Conservation (phyloP, 2,113 vertebrate genomes). For the Tympanuchus pallidicinctus region DNA sequence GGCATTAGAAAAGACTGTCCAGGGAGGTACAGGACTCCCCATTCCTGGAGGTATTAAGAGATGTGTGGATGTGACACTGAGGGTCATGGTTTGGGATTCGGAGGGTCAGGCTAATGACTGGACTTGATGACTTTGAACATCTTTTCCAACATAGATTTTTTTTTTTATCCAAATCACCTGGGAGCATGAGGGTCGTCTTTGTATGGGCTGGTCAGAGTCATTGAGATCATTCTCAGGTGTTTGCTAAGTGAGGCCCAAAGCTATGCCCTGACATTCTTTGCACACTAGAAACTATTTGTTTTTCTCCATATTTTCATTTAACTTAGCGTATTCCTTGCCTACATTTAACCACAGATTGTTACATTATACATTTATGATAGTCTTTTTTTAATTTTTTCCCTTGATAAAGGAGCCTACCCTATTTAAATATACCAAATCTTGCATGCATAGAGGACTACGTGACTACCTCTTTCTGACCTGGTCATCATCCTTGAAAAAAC, state of each 20-base stretch:
- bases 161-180: neutral
- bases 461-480: neutral
- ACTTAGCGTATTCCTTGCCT: neutral
- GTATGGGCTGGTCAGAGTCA: neutral
- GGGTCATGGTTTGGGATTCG: neutral
- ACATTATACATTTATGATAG: neutral
- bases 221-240: neutral
- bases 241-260: neutral
- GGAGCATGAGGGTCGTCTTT: neutral
- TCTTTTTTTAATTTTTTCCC: neutral
- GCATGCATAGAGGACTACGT: neutral
- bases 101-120: neutral
- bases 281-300: neutral
- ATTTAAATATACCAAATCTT: neutral
- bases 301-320: neutral
- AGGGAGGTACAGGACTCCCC: neutral
- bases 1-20: neutral
- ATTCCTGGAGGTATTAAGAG: neutral
- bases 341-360: neutral
- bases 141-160: neutral
- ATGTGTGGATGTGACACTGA: neutral
- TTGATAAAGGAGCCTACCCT: neutral
- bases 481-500: neutral
- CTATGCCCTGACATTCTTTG: neutral
- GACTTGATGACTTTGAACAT: neutral